Base-by-base conservation (phyloP, 2,797 vertebrate genomes). In the Megalops cyprinoides region DNA sequence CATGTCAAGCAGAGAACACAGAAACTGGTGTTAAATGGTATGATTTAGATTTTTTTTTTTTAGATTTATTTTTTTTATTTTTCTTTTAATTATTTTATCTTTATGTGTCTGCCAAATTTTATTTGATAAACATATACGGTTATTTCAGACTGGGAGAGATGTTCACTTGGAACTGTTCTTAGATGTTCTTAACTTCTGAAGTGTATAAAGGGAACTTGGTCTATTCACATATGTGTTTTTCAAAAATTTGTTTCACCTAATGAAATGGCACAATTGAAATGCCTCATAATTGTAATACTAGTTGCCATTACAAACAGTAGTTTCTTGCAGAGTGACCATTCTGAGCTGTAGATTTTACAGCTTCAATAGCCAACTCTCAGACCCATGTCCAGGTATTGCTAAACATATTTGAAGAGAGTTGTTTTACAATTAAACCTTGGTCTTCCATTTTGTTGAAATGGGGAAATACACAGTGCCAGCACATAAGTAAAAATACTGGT, bases 11-110 rank as follows among this genome's bases (percentile, higher is more conserved):
- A 7, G 60, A 65, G 65, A 67, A 79, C 56, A 60, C 77, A 67
- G 6, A 65, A 31, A 69, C 37, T 9, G 65, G 15, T 69, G 1
- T 69, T 37, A 62, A 10, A 28, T 18, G 51, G 37, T 83, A 44
- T 10, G 7, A 4, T 86, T 85, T 82, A 81, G 37, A n/a, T 14
- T 44, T 44, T 55, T 39, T 48, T 53, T 78, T 78, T 75, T 78
- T 73, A 78, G 37, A 73, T 86, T 60, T 86, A 89, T 90, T 90
- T 90, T 86, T 89, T 85, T 0, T 83, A 1, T 51, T 74, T 53
- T 39, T 42, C 18, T 39, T 42, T 2, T 69, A 42, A 42, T 69
- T 20, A 39, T 79, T 73, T 55, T 67, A 83, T 71, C 76, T 79
- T 25, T 67, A 78, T 79, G 80, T 89, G 14, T 37, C 20, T 4